Base-by-base conservation (phyloP, 1,140 invertebrate genomes). In the Chlorops oryzae region DNA sequence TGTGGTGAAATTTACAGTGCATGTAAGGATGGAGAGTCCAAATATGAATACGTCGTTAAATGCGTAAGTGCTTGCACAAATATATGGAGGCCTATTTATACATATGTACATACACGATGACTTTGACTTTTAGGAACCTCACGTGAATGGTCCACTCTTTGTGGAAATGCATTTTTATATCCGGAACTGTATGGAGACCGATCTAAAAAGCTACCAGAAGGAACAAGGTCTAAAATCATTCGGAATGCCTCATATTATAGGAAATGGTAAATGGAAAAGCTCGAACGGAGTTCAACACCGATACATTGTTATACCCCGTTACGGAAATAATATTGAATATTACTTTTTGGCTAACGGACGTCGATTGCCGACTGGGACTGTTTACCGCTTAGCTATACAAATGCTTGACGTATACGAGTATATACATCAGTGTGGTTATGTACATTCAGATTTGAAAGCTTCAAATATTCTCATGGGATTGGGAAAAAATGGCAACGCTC, bases 91-190 rank as follows among this genome's bases (percentile, higher is more conserved):
- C n/a, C n/a, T n/a, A n/a, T n/a, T n/a, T n/a, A n/a, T n/a, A n/a
- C n/a, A n/a, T n/a, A n/a, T n/a, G n/a, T n/a, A n/a, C n/a, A n/a
- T n/a, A n/a, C n/a, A n/a, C n/a, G n/a, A n/a, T n/a, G n/a, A n/a
- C n/a, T n/a, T n/a, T n/a, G n/a, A n/a, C 57, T 73, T 74, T 34
- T 62, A 93, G 88, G 92, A 96, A 78, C 92, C 92, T 17, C 85
- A 90, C 75, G 82, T 78, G 45, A 96, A 95, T 82, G 93, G 93
- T 2, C 92, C 93, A 12, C 72, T 97, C 1, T 97, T 96, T 78
- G 89, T 94, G 43, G 93, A 97, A 78, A 91, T 93, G 78, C 85
- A 94, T 75, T 96, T 96, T 74, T 96, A 96, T 70, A 83, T 92
- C 69, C 80, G 89, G 61, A 87, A 87, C 73, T 87, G 85, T 6